Base-by-base conservation (phyloP, 1,140 invertebrate genomes). In the Pissodes strobi region DNA sequence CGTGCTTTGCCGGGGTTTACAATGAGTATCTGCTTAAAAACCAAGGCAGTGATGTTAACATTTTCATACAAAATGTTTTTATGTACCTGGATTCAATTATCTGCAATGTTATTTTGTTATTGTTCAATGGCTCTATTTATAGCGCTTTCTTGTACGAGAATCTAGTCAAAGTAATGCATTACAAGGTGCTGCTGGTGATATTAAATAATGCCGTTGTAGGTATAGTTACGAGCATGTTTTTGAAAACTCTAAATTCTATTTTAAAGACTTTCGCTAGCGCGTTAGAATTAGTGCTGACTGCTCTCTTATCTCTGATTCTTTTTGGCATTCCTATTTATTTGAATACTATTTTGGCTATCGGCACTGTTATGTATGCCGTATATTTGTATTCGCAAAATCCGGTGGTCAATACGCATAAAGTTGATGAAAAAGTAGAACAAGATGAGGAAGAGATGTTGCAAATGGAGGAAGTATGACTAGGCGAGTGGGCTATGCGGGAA, bases 201-300 rank as follows among this genome's bases (percentile, higher is more conserved):
- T 71, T 94, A 0, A 98, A 97, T 75, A 96, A 93, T 82, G 90
- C 94, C 1, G 85, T 89, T 1, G 89, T 95, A 55, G 95, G 95
- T 18, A 94, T 98, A 69, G 90, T 95, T 0, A 97, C 95, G 0
- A 95, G 93, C 77, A 91, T 97, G 74, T 97, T 98, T 73, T 81
- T 98, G 1, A 92, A 93, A 74, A 92, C 88, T 65, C 83, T 98
- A 57, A 98, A 98, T 80, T 98, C 95, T 8, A 97, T 98, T 72
- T 80, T 98, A 38, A 98, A 98, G 82, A 96, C 93, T 6, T 98
- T 97, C 81, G 95, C 95, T 1, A 94, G 93, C 81, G 94, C 94
- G 23, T 81, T 98, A 65, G 95, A 98, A 79, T 79, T 98, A 10
- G 82, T 96, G 27, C 92, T 97, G 71, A 97, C 94, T 4, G 95